Base-by-base conservation (phyloP, 2,888 invertebrate genomes). In the Cheilosia vulpina region DNA sequence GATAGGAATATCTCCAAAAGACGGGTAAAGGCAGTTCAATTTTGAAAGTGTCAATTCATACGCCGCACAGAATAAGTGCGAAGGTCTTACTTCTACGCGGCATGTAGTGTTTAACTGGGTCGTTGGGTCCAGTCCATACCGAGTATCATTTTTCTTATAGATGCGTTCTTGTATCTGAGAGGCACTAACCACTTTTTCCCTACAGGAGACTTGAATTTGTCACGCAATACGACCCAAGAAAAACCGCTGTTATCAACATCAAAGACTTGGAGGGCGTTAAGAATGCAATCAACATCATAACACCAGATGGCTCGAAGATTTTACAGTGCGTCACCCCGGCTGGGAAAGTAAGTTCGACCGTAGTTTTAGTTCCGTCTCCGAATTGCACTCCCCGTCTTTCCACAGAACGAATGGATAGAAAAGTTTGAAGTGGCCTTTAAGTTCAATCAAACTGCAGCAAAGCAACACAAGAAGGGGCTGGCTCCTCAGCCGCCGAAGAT, bases 241-340 rank as follows among this genome's bases (percentile, higher is more conserved):
- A 96, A 91, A 93, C 98, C 88, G 98, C 98, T 24, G 96, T 98
- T 31, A 98, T 99, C 0, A 99, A 99, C 92, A 97, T 98, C 65
- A 94, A 97, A 89, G 97, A 98, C 93, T 94, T 97, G 84, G 97
- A 97, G 63, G 96, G 96, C 87, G 96, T 98, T 0, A 98, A 97
- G 91, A 96, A 98, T 92, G 97, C 98, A 4, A 98, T 99, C 90
- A 99, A 99, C 92, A 95, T 99, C 11, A 93, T 99, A 87, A 98
- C 97, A 68, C 98, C 98, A 90, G 98, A 98, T 24, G 98, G 98
- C 88, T 96, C 98, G 0, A 95, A 97, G 90, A 96, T 98, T 60
- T 98, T 98, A 92, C 97, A 98, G 90, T 97, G 98, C 89, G 96
- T 97, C 87, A 96, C 96, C 88, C 94, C 90, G 93, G 95, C 88